Conservation (phyloP, 2,113 vertebrate genomes). For the Chaenocephalus aceratus region DNA sequence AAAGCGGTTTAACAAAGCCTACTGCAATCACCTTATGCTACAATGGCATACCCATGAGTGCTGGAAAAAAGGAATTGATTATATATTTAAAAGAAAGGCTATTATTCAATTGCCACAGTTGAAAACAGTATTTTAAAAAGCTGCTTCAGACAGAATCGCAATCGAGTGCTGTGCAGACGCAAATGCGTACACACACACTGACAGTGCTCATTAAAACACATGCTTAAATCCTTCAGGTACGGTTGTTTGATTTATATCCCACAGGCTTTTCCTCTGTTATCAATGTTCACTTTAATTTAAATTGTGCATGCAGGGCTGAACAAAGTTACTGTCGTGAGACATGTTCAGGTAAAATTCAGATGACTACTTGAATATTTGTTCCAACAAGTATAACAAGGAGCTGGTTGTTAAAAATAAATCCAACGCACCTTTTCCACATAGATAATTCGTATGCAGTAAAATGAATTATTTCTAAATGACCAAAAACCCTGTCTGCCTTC, state of each 20-base stretch:
- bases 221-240: slow-evolving; percentile 19
- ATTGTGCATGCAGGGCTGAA: neutral
- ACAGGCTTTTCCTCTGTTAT: slow-evolving; percentile 1
- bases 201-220: slow-evolving; percentile 41
- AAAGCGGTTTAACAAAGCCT: no score
- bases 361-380: neutral
- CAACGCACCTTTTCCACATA: no score
- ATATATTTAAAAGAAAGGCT: neutral
- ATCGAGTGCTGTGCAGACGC: neutral
- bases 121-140: slow-evolving; percentile 5
- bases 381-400: neutral
- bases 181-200: slow-evolving; percentile 9
- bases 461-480: slow-evolving; percentile 23
- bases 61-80: no score
- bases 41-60: no score
- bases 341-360: neutral
- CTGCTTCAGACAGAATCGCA: slow-evolving; percentile 20
- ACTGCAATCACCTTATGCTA: no score
- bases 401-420: neutral
- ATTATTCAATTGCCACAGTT: neutral
- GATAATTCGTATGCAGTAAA: neutral
- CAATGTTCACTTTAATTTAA: slow-evolving; percentile 11
- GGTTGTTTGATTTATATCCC: slow-evolving; percentile 38
- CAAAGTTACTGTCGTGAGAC: neutral
- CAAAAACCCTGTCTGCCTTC: slow-evolving; percentile 13